Percentiles rank a stretch among this genome's conserved stretches.
Evolutionary conservation across 2,113 vertebrate genomes (phyloP).

Genomic region (Myxocyprinus asiaticus): DNA sequence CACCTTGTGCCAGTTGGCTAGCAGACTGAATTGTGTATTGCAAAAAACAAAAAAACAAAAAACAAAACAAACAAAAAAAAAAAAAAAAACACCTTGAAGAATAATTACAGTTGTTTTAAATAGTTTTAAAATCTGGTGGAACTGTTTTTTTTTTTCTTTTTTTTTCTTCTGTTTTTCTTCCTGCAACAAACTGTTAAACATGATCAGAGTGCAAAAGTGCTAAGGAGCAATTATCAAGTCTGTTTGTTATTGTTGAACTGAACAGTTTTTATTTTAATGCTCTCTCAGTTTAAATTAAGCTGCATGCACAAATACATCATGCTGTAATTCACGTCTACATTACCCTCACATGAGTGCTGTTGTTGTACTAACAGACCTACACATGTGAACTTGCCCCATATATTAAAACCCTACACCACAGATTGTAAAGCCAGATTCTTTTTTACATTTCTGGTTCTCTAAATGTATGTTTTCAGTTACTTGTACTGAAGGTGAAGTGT

Average conservation of each 20-base stretch:
- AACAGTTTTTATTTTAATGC: neutral
- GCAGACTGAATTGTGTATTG: neutral
- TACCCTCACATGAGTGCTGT: too few species aligned
- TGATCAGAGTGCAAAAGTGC: neutral
- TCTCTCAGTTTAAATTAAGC: constrained; percentile 2
- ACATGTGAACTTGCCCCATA: too few species aligned
- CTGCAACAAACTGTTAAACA: neutral
- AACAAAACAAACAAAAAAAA: neutral
- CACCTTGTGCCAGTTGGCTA: constrained; percentile 11
- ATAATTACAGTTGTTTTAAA: neutral
- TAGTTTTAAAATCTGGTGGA: neutral
- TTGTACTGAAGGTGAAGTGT: too few species aligned
- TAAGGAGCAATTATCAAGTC: constrained; percentile 6
- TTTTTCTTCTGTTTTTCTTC: neutral
- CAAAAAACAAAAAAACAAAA: neutral
- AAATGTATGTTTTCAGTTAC: neutral
- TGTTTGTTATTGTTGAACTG: neutral
- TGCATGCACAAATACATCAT: neutral
- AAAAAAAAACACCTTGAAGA: neutral
- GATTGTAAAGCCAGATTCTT: neutral
- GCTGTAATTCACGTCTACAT: neutral
- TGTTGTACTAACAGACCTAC: too few species aligned
- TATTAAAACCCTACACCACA: neutral
- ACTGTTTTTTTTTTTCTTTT: too few species aligned
- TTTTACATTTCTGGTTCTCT: neutral